These are phyloP conservation scores for Hyaena hyaena DNA, from an alignment of 2,113 vertebrate genomes.

Conservation along the genomic window DNA sequence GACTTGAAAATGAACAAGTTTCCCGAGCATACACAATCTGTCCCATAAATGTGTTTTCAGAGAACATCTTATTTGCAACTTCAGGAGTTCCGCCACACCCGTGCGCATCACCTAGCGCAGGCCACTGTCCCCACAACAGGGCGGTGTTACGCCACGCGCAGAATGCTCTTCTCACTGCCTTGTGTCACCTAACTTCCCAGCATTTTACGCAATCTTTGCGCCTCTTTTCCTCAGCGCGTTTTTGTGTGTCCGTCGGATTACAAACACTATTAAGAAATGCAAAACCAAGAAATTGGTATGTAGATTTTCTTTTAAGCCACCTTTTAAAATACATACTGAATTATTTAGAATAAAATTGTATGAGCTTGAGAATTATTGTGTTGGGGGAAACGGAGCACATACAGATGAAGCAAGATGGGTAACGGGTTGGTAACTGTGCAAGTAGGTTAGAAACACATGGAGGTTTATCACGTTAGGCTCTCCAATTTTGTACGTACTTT, in stretches of 20 bases:
- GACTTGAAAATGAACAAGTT: conserved; percentile 82
- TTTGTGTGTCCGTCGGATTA: conserved; percentile 85
- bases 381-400: not conserved
- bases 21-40: conserved; percentile 87
- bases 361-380: not conserved
- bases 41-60: conserved; percentile 93
- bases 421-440: not conserved
- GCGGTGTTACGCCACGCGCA: conserved; percentile 74
- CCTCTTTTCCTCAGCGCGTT: conserved; percentile 77
- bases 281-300: conserved; percentile 62
- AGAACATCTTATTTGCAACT: conserved; percentile 93
- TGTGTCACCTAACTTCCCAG: conserved; percentile 51
- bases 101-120: conserved; percentile 83
- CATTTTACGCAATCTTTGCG: conserved; percentile 84
- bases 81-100: conserved; percentile 90
- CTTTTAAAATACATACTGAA: conserved; percentile 13
- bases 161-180: conserved; percentile 39
- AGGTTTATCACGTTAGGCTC: not conserved
- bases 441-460: not conserved
- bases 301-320: not conserved
- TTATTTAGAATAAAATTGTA: not conserved
- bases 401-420: not conserved
- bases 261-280: conserved; percentile 86
- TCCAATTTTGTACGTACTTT: not conserved
- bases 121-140: conserved; percentile 36